Conservation (phyloP, 2,797 vertebrate species). For the Lerista edwardsae region DNA sequence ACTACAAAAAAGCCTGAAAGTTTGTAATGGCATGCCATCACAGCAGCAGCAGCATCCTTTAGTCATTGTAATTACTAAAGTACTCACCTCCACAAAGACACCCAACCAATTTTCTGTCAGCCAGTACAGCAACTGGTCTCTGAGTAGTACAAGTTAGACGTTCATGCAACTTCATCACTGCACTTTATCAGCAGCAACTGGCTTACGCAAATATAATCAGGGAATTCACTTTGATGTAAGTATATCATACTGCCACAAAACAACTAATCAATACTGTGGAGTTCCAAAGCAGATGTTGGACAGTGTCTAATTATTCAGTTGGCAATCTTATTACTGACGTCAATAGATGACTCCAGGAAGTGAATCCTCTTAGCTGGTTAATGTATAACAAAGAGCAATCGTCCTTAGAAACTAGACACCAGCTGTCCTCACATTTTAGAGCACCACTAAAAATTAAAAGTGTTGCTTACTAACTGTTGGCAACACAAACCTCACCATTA, state of each 20-base stretch:
- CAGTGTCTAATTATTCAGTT: constrained; percentile 73
- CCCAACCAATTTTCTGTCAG: constrained; percentile 27
- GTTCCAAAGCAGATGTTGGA: constrained; percentile 68
- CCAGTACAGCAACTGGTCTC: background rate
- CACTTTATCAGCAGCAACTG: constrained; percentile 19
- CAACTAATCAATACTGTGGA: constrained; percentile 59
- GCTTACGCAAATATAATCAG: constrained; percentile 34
- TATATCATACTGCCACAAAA: constrained; percentile 48
- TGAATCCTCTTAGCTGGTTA: constrained; percentile 71
- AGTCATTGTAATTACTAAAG: background rate
- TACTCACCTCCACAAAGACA: background rate
- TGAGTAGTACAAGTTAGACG: background rate
- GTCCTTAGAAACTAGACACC: constrained; percentile 58
- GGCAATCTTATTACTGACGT: constrained; percentile 79
- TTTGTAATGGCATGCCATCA: background rate
- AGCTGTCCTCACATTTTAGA: constrained; percentile 44
- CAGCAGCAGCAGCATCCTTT: background rate
- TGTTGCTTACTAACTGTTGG: constrained; percentile 49
- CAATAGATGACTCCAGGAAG: constrained; percentile 72
- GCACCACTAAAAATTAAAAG: constrained; percentile 29
- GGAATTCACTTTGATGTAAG: background rate
- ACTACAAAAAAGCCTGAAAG: background rate
- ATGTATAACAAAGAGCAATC: constrained; percentile 60
- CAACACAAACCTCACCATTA: background rate
- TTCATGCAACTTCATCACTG: constrained; percentile 3